Evolutionary conservation across 2,888 invertebrate species (phyloP), one percentile per base, ranked within the genome.

Genomic region (Strigamia crassipes): DNA sequence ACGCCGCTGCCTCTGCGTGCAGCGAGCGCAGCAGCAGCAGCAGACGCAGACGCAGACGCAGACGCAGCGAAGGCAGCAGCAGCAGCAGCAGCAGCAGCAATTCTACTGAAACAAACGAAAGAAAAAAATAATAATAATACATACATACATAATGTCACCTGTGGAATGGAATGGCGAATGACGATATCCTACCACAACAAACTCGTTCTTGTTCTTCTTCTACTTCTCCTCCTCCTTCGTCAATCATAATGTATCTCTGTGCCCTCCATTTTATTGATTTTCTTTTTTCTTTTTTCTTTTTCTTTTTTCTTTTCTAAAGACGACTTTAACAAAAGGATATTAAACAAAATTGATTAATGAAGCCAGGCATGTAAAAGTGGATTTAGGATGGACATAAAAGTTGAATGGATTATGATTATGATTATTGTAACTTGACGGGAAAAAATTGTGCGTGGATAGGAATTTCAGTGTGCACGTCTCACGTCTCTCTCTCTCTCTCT

Each of bases 171-270:
- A 38, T 38, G 56, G 56, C 18, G 18, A 18, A 56, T 73, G 23
- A 73, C 23, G 21, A 66, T n/a, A n/a, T 15, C 8, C 66, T 10
- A 66, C 66, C 66, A 66, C 61, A 15, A 21, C 18, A 21, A 23
- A 31, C 73, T 73, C 31, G 73, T 73, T 73, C 73, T 73, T 73
- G 27, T 73, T 73, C 73, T 73, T 27, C 73, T 73, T 73, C 73
- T 73, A 73, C 73, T 73, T 73, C 73, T 73, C 73, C 73, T 73
- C 73, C 73, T 73, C 73, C 73, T 73, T 73, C 73, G 73, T 73
- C 73, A 73, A 73, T 73, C 61, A 66, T 66, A 66, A 66, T 66
- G 61, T 66, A 66, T 66, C 73, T 73, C 73, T 73, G 73, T 73
- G 73, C 73, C 73, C 73, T 73, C 73, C 73, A 73, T 73, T 73